These are phyloP conservation scores for Galeopterus variegatus DNA, from an alignment of 2,113 vertebrate species.

Conservation along the genomic window DNA sequence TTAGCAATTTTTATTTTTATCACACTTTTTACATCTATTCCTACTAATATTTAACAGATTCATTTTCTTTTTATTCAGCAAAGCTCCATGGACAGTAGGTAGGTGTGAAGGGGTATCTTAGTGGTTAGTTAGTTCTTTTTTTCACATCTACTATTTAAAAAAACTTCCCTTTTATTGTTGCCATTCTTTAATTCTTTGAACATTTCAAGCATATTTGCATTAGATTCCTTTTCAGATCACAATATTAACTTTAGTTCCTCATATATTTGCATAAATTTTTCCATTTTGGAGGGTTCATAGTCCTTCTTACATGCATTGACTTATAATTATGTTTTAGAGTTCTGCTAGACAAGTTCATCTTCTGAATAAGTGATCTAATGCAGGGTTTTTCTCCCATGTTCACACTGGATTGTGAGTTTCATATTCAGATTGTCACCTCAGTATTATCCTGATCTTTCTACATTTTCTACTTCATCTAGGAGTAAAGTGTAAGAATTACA, in stretches of 20 bases:
- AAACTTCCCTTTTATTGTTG: background rate
- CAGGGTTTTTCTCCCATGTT: background rate
- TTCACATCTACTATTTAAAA: background rate
- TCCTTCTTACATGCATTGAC: background rate
- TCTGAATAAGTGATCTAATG: background rate
- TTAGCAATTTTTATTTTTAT: constrained; percentile 45
- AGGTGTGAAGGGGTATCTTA: background rate
- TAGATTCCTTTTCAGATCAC: constrained; percentile 2
- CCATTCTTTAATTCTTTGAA: background rate
- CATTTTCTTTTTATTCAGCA: background rate
- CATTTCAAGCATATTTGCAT: background rate
- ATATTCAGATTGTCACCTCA: background rate
- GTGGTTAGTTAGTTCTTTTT: background rate
- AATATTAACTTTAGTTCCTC: background rate
- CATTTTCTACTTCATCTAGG: background rate
- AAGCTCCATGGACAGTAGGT: background rate
- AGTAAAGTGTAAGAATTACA: background rate
- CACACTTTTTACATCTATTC: background rate
- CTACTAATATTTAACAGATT: background rate
- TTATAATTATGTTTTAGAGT: background rate
- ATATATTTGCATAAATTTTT: background rate
- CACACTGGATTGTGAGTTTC: background rate
- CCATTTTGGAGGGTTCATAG: background rate
- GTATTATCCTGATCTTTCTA: background rate
- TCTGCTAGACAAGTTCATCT: background rate